Conservation (phyloP, 2,113 vertebrate genomes). For the Pygoscelis adeliae region DNA sequence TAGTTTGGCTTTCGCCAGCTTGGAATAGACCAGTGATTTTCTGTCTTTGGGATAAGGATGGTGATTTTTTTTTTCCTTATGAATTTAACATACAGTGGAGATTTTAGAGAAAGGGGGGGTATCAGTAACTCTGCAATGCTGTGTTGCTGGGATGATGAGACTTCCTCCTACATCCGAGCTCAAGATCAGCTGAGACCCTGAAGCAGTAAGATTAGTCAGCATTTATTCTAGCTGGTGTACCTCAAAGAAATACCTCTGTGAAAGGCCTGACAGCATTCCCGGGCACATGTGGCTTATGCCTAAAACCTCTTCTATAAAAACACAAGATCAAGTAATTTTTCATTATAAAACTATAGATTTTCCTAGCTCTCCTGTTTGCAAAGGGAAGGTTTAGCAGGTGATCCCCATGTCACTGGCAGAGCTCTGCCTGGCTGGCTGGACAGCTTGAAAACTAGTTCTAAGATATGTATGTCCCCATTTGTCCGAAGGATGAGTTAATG, state of each 20-base stretch:
- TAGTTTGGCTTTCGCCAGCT: not conserved
- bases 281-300: not conserved
- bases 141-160: not conserved
- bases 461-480: not conserved
- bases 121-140: not conserved
- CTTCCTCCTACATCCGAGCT: not conserved
- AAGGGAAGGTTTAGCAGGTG: not conserved
- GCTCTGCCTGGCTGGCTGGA: not conserved
- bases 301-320: not conserved
- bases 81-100: rapidly evolving
- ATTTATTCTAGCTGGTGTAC: not conserved
- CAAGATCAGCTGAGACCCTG: not conserved
- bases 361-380: not conserved
- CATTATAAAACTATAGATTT: not conserved
- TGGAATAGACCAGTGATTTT: not conserved
- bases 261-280: not conserved
- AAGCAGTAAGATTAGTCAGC: not conserved
- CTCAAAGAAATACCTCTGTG: not conserved
- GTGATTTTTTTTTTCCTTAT: not conserved
- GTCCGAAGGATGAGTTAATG: not conserved
- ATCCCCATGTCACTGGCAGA: not conserved
- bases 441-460: not conserved
- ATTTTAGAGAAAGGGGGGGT: not conserved
- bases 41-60: not conserved
- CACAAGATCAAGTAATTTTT: not conserved